Percentiles rank a stretch among this genome's conserved stretches.
These are phyloP conservation scores for Lethocerus indicus DNA, from an alignment of 1,140 invertebrate genomes.

Conservation along the genomic window DNA sequence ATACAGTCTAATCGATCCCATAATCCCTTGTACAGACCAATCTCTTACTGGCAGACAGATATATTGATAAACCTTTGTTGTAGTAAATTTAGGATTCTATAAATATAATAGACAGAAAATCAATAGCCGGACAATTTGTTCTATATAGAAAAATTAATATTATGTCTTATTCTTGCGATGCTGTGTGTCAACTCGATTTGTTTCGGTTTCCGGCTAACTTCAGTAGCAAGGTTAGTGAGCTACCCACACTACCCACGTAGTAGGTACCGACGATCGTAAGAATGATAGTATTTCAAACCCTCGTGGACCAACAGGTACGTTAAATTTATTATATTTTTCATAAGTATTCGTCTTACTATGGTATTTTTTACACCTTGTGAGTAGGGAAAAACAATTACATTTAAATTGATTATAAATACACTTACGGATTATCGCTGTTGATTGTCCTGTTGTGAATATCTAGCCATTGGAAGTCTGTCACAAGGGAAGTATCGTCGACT, in stretches of 20 bases:
- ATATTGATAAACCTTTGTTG: too few species aligned
- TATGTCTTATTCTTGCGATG: too few species aligned
- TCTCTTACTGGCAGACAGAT: too few species aligned
- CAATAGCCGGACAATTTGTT: too few species aligned
- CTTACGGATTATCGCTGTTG: slow-evolving; percentile 37
- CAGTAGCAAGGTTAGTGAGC: neutral
- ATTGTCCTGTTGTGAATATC: slow-evolving; percentile 45
- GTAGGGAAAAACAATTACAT: neutral
- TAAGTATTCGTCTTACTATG: neutral
- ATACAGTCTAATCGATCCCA: too few species aligned
- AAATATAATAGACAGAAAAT: too few species aligned
- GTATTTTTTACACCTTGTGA: neutral
- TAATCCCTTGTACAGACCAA: too few species aligned
- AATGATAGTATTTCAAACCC: neutral
- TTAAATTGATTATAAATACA: slow-evolving; percentile 17
- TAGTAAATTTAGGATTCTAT: too few species aligned
- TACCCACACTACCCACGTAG: neutral
- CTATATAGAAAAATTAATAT: too few species aligned
- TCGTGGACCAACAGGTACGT: too few species aligned
- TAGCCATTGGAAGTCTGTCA: slow-evolving; percentile 51
- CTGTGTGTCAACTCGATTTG: too few species aligned
- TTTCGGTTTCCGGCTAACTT: too few species aligned
- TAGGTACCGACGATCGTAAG: neutral
- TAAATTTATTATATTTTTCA: neutral
- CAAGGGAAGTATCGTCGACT: slow-evolving; percentile 36